phyloP scores from a whole-genome alignment of 2,888 invertebrate species.

The Vannuccia rotundouncinata region DNA sequence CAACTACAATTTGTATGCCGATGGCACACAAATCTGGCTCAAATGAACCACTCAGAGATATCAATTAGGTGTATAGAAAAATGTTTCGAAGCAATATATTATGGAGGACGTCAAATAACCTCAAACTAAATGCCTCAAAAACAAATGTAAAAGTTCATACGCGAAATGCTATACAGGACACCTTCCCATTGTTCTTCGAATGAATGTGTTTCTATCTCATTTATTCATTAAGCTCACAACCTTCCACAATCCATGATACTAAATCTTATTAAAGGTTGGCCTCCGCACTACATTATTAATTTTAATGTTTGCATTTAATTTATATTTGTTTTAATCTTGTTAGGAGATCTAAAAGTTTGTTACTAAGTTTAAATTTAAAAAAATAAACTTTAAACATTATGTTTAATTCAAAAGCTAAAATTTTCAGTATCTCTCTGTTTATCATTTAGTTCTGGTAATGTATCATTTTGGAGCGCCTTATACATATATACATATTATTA shows the following conservation, averaged over 20 bases:
- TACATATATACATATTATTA: neutral
- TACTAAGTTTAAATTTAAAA: neutral
- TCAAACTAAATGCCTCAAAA: conserved; percentile 20
- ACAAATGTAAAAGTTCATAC: conserved; percentile 9
- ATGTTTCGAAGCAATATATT: too few species aligned
- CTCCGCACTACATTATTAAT: too few species aligned
- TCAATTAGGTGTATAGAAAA: too few species aligned
- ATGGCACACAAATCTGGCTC: too few species aligned
- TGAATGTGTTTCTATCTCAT: conserved; percentile 12
- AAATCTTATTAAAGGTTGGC: neutral
- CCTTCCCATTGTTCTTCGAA: conserved; percentile 4
- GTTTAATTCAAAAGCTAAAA: neutral
- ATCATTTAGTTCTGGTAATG: neutral
- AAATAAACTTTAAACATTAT: neutral
- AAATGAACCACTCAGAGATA: too few species aligned
- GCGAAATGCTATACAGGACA: conserved; percentile 23
- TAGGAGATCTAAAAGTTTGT: too few species aligned
- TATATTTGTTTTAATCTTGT: too few species aligned
- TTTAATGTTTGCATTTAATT: too few species aligned
- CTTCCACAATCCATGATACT: neutral
- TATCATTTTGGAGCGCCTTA: neutral
- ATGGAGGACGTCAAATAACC: conserved; percentile 3
- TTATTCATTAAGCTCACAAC: conserved; percentile 4
- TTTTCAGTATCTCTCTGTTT: neutral
- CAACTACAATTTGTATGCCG: too few species aligned